Base-by-base conservation (phyloP, 2,113 vertebrate genomes). In the Phalacrocorax brasilianus region DNA sequence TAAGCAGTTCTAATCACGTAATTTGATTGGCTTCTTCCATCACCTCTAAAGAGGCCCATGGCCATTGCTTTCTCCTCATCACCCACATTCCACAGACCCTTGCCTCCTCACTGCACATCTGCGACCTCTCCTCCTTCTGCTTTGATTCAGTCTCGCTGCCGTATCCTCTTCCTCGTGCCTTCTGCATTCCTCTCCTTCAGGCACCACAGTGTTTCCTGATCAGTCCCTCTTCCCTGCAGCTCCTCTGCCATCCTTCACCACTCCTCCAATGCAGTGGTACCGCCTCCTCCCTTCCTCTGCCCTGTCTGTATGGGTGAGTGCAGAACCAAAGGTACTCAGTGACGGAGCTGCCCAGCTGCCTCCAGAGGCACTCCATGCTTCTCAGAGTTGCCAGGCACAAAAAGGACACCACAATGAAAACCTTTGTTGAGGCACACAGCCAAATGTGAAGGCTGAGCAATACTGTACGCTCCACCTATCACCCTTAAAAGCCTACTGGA, bases 291-390 rank as follows among this genome's bases (percentile, higher is more conserved):
- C 6, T 18, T 5, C 9, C 7, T 40, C 35, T 19, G 4, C 30
- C 62, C 67, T 6, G 10, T 19, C 33, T 7, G 1, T 2, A 3
- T 0, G 5, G 18, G 19, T 0, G 0, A 58, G 22, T 3, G 15
- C 24, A 58, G 49, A 42, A 79, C 9, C 27, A 42, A 26, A 74
- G 8, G 32, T 17, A 21, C 11, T 5, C 19, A 1, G 26, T 2
- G 1, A 44, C 0, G 5, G 58, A 72, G 27, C 6, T 12, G 24
- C 4, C 18, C 21, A 40, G 16, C 45, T 61, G 44, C 28, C 67
- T 62, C 30, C 2, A 8, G 35, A 67, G 7, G 14, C 1, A 1
- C 19, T n/a, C 21, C 4, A 0, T 0, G 2, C 5, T 66, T 14
- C 63, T 28, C 18, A 7, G 83, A 76, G 55, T 55, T 55, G 30